Evolutionary conservation across 2,888 invertebrate species (phyloP), one percentile per base, ranked within the genome.

Genomic region (Orgyia antiqua): DNA sequence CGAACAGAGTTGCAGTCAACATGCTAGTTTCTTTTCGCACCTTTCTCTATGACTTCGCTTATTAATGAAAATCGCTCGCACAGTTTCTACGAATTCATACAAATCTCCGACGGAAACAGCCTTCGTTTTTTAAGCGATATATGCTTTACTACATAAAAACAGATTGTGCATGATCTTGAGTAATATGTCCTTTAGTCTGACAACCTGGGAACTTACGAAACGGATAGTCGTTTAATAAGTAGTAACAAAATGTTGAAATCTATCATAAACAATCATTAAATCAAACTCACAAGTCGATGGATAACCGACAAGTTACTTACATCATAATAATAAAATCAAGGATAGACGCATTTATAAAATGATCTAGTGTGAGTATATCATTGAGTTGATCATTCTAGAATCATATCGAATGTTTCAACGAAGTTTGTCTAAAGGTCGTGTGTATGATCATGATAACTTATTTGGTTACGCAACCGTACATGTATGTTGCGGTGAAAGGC

Each of bases 401-500:
- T 31, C 30, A 42, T 24, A 42, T 39, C 37, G 11, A 37, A 36
- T 25, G 24, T 42, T n/a, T n/a, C n/a, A n/a, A n/a, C n/a, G 36
- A 36, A 39, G 47, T 48, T 60, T 59, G 66, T 61, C 59, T 58
- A 56, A 34, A 38, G 29, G 45, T 43, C 56, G 50, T 47, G n/a
- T n/a, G 59, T 44, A 48, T 57, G 60, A 50, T 61, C 58, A 47
- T 51, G 56, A 51, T 53, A 42, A 49, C 51, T 51, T 46, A 44
- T 42, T 29, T 43, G 45, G 45, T 73, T 73, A 58, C 69, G 47
- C 68, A 77, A 76, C 49, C 40, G 31, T 45, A 50, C 45, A 60
- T 54, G 56, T 56, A 45, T 46, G 52, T 55, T 51, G 45, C 27
- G 70, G 75, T 75, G 79, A 78, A 70, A 71, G 70, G 69, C 17